Percentiles rank a stretch among this genome's conserved stretches.
Evolutionary conservation across 2,113 vertebrate genomes (phyloP).

Genomic region (Romanogobio albipinnatus): DNA sequence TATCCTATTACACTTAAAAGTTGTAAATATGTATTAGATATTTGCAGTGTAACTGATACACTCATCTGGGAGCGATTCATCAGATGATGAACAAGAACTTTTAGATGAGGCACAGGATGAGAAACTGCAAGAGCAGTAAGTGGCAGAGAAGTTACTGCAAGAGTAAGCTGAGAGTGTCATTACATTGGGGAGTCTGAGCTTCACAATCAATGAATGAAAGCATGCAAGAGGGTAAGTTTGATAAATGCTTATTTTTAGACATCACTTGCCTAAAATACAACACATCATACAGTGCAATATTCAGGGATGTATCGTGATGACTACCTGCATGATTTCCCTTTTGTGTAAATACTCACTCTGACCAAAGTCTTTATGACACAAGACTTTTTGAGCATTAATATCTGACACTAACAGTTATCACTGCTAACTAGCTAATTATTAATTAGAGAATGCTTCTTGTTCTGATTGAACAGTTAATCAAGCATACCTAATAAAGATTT

Average conservation of each 20-base stretch:
- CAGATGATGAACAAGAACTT: not conserved
- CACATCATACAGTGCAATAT: not conserved
- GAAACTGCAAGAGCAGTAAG: too few species aligned
- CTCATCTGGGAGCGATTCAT: not conserved
- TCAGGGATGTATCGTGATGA: too few species aligned
- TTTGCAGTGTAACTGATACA: not conserved
- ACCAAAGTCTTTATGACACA: too few species aligned
- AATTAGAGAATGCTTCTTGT: too few species aligned
- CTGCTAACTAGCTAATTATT: too few species aligned
- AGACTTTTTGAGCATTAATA: too few species aligned
- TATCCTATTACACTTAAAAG: not conserved
- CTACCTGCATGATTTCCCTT: too few species aligned
- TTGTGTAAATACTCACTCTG: too few species aligned
- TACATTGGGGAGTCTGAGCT: not conserved
- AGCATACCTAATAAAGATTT: too few species aligned
- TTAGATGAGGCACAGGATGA: not conserved
- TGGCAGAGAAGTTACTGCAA: too few species aligned
- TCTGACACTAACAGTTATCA: too few species aligned
- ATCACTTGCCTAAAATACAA: not conserved
- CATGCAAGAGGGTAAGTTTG: not conserved
- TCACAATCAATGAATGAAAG: not conserved
- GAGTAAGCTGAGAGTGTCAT: not conserved
- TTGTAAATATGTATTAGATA: not conserved
- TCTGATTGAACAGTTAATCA: too few species aligned
- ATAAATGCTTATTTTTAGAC: slow-evolving; percentile 1